Conservation (phyloP, 2,113 vertebrate genomes). For the Orycteropus afer region DNA sequence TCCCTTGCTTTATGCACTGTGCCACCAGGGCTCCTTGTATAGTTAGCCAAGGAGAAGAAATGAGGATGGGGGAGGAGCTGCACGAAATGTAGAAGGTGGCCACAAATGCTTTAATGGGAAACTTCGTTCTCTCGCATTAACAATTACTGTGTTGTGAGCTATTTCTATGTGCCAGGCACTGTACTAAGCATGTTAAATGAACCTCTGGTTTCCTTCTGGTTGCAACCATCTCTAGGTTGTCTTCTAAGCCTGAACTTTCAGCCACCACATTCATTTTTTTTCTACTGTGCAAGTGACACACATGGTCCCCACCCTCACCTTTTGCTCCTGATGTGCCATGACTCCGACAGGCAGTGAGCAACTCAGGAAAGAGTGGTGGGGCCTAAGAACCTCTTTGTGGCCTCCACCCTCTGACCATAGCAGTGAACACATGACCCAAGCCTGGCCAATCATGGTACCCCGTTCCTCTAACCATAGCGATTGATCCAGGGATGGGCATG, state of each 20-base stretch:
- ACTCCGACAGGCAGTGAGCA: neutral
- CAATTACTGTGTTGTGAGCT: too few relatives aligned
- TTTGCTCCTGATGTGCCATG: neutral
- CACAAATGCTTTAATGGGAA: neutral
- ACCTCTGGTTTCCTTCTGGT: neutral
- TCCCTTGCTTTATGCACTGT: too few relatives aligned
- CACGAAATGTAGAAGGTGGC: too few relatives aligned
- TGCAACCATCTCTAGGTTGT: neutral
- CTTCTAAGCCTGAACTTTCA: neutral
- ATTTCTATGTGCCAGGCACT: neutral
- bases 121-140: neutral
- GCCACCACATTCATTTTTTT: neutral
- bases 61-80: too few relatives aligned
- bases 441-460: neutral
- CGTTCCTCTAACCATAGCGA: neutral
- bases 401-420: neutral
- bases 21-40: too few relatives aligned
- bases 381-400: neutral
- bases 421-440: neutral
- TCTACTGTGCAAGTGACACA: neutral
- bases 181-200: neutral
- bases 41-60: neutral
- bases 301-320: neutral
- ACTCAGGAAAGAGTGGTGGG: neutral
- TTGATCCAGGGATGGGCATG: neutral